Percentiles rank a stretch among this genome's conserved stretches.
These are phyloP conservation scores for Calidris pygmaea DNA, from an alignment of 2,113 vertebrate genomes.

Conservation along the genomic window DNA sequence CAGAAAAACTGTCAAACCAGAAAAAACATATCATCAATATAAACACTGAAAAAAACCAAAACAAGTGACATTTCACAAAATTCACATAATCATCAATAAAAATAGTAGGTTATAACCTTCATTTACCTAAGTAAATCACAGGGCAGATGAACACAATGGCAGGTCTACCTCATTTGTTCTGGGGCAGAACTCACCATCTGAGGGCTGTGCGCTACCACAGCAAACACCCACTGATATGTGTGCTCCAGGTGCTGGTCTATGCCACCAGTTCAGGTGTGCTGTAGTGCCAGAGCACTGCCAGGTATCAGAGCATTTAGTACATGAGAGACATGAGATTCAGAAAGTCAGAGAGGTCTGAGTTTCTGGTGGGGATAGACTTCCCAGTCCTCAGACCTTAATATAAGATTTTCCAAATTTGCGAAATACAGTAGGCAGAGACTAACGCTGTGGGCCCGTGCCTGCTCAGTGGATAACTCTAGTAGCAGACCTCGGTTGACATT, in stretches of 20 bases:
- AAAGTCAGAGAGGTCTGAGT: fast-evolving
- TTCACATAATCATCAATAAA: background rate
- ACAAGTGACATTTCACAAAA: background rate
- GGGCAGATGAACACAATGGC: background rate
- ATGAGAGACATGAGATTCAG: fast-evolving
- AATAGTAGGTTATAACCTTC: background rate
- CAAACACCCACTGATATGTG: fast-evolving
- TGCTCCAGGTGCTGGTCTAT: background rate
- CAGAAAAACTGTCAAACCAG: background rate
- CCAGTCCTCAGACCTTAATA: background rate
- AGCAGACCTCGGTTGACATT: background rate
- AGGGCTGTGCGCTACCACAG: fast-evolving
- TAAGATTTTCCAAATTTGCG: too few species aligned
- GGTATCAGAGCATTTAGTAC: background rate
- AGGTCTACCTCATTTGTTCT: background rate
- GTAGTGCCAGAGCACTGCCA: background rate
- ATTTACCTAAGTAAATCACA: background rate
- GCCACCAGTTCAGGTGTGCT: background rate
- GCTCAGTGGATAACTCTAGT: background rate
- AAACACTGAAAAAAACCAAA: background rate
- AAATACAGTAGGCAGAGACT: background rate
- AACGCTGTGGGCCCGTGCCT: background rate
- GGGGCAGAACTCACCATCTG: background rate
- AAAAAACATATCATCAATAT: background rate
- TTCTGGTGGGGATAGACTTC: background rate